Evolutionary conservation across 2,113 vertebrate genomes (phyloP).

Genomic region (Phocoena phocoena): DNA sequence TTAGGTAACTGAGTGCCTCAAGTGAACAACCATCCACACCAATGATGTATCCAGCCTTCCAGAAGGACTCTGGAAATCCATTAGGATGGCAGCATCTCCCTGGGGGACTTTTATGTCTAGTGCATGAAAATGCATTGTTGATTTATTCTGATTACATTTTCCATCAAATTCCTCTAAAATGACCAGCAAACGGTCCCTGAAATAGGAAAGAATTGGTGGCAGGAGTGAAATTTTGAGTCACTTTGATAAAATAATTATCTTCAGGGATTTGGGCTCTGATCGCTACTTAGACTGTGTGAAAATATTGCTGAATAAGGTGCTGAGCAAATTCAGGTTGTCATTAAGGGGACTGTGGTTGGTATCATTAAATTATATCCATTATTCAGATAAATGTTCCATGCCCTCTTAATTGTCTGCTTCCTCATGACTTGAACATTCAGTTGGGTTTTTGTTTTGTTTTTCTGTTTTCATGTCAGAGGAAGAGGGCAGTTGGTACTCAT

Average conservation of each 20-base stretch:
- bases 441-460: not conserved
- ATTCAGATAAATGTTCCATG: slow-evolving; percentile 36
- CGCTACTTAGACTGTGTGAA: slow-evolving; percentile 38
- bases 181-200: slow-evolving; percentile 50
- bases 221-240: slow-evolving; percentile 26
- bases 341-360: slow-evolving; percentile 52
- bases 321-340: slow-evolving; percentile 41
- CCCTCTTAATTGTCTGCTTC: not conserved
- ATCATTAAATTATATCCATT: slow-evolving; percentile 26
- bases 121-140: slow-evolving; percentile 27
- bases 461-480: not conserved
- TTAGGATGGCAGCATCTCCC: not conserved
- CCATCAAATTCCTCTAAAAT: slow-evolving; percentile 15
- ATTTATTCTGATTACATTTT: slow-evolving; percentile 34
- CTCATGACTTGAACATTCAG: slow-evolving; percentile 22
- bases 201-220: slow-evolving; percentile 64
- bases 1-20: not conserved
- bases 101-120: not conserved
- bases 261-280: slow-evolving; percentile 40
- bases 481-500: not conserved
- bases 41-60: not conserved
- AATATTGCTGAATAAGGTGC: slow-evolving; percentile 35
- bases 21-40: not conserved
- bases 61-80: not conserved
- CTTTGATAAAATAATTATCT: slow-evolving; percentile 65